Evolutionary conservation across 2,888 invertebrate genomes (phyloP).

Genomic region (Syrphus vitripennis): DNA sequence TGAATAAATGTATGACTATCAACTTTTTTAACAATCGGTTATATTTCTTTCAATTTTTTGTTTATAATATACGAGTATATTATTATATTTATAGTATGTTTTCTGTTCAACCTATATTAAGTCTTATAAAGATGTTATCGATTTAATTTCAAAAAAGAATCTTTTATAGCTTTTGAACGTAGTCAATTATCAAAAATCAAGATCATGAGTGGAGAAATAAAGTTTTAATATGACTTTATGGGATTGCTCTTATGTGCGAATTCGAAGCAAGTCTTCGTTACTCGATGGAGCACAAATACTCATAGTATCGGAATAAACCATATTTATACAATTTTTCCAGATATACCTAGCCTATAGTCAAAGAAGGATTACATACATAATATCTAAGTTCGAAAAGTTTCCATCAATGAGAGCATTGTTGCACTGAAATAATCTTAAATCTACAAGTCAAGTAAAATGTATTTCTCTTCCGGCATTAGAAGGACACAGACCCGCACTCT

Average conservation of each 20-base stretch:
- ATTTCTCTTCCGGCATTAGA: constrained; percentile 67
- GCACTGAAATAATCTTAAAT: constrained; percentile 20
- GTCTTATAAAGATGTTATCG: not conserved
- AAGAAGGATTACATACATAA: not conserved
- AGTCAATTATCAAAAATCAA: constrained; percentile 15
- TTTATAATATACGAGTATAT: too few species aligned
- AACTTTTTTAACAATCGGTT: too few species aligned
- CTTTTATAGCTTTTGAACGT: too few species aligned
- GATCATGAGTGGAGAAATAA: constrained; percentile 23
- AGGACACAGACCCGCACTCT: constrained; percentile 14
- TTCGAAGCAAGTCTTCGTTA: constrained; percentile 24
- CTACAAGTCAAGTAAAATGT: constrained; percentile 29
- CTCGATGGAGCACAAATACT: constrained; percentile 2
- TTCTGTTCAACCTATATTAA: too few species aligned
- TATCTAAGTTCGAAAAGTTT: too few species aligned
- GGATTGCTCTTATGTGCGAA: constrained; percentile 28
- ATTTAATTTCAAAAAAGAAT: not conserved
- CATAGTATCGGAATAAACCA: not conserved
- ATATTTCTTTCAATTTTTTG: too few species aligned
- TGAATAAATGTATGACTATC: too few species aligned
- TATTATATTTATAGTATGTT: too few species aligned
- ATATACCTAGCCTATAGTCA: not conserved
- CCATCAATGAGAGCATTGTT: constrained; percentile 47
- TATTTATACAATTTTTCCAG: constrained; percentile 42
- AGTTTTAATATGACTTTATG: constrained; percentile 43